Conservation (phyloP, 1,140 invertebrate species). For the Pseudomyrmex concolor region DNA sequence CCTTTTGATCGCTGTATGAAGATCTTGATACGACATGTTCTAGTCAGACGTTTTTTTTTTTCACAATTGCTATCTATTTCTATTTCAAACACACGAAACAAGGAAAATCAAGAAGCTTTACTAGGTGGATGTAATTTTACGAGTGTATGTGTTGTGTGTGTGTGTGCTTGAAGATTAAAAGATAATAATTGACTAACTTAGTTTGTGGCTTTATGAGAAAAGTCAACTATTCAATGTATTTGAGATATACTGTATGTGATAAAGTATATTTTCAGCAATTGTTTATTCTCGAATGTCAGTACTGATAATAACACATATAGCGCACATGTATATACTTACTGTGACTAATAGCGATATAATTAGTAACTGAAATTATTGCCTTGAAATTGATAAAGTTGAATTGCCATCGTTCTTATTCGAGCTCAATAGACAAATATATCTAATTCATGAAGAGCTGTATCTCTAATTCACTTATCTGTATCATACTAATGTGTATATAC, state of each 20-base stretch:
- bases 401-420: background rate
- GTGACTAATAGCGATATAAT: background rate
- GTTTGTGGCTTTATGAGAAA: background rate
- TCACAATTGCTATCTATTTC: background rate
- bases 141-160: too few relatives aligned
- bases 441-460: constrained; percentile 5
- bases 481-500: too few relatives aligned
- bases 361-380: background rate
- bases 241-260: background rate
- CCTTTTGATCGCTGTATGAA: background rate
- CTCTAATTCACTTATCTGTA: background rate
- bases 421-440: constrained; percentile 2
- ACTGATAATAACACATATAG: background rate
- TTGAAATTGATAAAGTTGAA: background rate
- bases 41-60: constrained; percentile 26
- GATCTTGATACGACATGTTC: background rate
- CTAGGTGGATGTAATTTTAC: too few relatives aligned
- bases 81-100: background rate
- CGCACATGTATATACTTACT: background rate
- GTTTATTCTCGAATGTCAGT: constrained; percentile 5
- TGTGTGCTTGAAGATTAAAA: background rate
- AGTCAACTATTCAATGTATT: too few relatives aligned
- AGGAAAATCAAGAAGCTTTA: background rate
- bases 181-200: background rate
- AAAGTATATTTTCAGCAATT: background rate